Conservation (phyloP, 2,888 invertebrate species). For the Noctua janthe region DNA sequence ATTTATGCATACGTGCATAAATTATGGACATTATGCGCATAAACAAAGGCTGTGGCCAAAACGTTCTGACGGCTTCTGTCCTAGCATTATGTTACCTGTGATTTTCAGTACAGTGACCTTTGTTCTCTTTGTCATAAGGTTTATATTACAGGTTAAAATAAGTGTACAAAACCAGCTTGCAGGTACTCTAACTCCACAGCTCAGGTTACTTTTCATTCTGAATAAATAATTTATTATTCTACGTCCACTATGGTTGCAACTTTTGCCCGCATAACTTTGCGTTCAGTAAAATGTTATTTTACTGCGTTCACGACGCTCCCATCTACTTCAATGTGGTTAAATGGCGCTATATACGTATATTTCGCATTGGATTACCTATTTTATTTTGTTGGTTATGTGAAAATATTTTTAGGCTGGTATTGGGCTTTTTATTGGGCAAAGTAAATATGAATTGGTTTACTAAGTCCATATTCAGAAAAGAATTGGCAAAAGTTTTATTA, state of each 20-base stretch:
- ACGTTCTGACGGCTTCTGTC: slow-evolving; percentile 25
- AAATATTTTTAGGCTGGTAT: neutral
- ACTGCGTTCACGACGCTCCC: slow-evolving; percentile 39
- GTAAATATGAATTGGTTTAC: neutral
- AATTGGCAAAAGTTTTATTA: neutral
- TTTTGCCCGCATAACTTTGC: slow-evolving; percentile 57
- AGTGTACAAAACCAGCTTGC: slow-evolving; percentile 31
- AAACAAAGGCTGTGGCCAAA: slow-evolving; percentile 18
- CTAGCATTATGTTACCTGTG: slow-evolving; percentile 21
- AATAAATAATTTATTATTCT: slow-evolving; percentile 70
- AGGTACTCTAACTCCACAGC: slow-evolving; percentile 46
- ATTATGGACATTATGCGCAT: slow-evolving; percentile 35
- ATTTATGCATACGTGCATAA: slow-evolving; percentile 54
- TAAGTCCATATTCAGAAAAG: neutral
- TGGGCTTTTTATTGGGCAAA: neutral
- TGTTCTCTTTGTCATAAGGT: neutral
- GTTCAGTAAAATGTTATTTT: slow-evolving; percentile 63
- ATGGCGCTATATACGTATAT: slow-evolving; percentile 27
- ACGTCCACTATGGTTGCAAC: slow-evolving; percentile 62
- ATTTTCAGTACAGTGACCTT: slow-evolving; percentile 2
- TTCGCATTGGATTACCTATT: slow-evolving; percentile 18
- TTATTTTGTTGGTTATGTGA: slow-evolving; percentile 16
- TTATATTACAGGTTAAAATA: neutral
- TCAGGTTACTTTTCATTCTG: slow-evolving; percentile 63
- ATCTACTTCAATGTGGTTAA: slow-evolving; percentile 46